A percentile compares a stretch with the other conserved stretches of the same genome.
Conservation (phyloP, 2,113 vertebrate species). For the Alexandromys fortis region DNA sequence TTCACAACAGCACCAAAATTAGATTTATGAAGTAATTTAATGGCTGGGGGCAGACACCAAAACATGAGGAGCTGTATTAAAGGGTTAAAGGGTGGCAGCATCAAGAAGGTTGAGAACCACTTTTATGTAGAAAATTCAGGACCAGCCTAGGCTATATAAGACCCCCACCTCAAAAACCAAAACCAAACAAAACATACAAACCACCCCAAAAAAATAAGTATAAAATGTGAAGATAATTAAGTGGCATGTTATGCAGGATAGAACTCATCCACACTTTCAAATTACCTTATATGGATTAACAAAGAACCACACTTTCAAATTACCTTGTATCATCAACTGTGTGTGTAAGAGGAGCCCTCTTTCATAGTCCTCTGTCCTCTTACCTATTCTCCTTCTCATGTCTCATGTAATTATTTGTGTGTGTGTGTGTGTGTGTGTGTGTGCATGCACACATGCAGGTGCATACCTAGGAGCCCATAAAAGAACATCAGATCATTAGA, state of each 20-base stretch:
- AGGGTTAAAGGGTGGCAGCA: background rate
- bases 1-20: background rate
- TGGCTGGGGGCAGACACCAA: background rate
- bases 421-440: background rate
- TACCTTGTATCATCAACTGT: background rate
- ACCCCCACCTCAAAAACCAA: background rate
- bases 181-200: background rate
- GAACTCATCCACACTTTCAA: background rate
- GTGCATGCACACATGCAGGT: rapidly evolving
- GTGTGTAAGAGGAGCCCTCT: too few species aligned
- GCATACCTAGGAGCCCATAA: background rate
- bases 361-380: too few species aligned
- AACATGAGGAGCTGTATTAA: background rate
- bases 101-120: background rate
- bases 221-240: background rate
- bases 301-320: background rate
- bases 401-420: background rate
- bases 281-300: background rate
- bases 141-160: background rate
- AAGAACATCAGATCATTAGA: too few species aligned
- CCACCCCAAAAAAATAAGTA: background rate
- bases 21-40: background rate
- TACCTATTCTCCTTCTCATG: background rate
- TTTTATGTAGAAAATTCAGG: background rate
- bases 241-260: background rate